Percentiles rank a stretch among this genome's conserved stretches.
These are phyloP conservation scores for Eupithecia exiguata DNA, from an alignment of 2,888 invertebrate species.

Conservation along the genomic window DNA sequence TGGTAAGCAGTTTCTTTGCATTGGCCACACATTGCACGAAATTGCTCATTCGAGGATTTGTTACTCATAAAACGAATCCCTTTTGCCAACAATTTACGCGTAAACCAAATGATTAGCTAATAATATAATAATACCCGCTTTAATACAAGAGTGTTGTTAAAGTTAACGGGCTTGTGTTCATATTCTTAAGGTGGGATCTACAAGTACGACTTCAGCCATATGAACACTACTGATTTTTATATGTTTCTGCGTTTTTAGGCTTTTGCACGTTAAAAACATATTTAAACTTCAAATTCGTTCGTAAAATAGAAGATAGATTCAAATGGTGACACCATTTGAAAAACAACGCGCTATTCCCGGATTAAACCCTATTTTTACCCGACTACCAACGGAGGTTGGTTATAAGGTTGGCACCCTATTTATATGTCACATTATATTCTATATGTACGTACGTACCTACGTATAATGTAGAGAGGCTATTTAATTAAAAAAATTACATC, in stretches of 20 bases:
- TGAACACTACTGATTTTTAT: no score
- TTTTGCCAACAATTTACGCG: conserved; percentile 3
- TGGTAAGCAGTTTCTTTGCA: background rate
- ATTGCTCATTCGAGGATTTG: conserved; percentile 31
- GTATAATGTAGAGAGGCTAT: background rate
- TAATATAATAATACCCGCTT: conserved; percentile 18
- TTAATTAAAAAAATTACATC: background rate
- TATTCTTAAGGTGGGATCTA: background rate
- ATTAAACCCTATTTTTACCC: no score
- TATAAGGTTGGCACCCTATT: no score
- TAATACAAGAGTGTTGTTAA: conserved; percentile 29
- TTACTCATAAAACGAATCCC: conserved; percentile 35
- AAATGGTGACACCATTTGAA: background rate
- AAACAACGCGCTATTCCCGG: background rate
- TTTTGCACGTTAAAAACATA: no score
- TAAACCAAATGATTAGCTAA: conserved; percentile 32
- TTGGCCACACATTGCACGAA: background rate
- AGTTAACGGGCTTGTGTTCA: conserved; percentile 16
- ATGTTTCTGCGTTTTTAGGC: no score
- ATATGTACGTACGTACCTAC: background rate
- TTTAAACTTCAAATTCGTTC: no score
- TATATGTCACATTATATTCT: background rate
- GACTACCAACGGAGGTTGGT: no score
- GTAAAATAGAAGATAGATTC: no score
- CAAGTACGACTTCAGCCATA: background rate